Evolutionary conservation across 2,888 invertebrate species (phyloP).

Genomic region (Platycheirus albimanus): DNA sequence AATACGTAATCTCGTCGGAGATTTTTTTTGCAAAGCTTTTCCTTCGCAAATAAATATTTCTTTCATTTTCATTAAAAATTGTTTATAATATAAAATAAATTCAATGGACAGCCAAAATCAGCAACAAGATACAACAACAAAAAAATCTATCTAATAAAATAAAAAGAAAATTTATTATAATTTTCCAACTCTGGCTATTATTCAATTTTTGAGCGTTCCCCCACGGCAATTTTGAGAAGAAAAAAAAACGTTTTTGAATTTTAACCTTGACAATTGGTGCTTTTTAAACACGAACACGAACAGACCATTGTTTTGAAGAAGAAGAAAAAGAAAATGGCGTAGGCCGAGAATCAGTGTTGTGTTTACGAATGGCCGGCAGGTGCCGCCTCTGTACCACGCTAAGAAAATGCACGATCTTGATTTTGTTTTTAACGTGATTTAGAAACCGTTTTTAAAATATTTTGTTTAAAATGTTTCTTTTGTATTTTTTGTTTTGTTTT

Average conservation of each 20-base stretch:
- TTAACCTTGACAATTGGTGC: background rate
- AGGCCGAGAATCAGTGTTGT: conserved; percentile 18
- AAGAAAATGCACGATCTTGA: conserved; percentile 5
- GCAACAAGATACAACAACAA: conserved; percentile 21
- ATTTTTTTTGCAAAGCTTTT: conserved; percentile 23
- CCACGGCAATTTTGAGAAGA: background rate
- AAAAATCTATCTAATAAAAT: conserved; percentile 25
- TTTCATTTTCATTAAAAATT: conserved; percentile 65
- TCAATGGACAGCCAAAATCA: conserved; percentile 59
- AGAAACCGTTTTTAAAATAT: conserved; percentile 26
- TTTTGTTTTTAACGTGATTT: conserved; percentile 35
- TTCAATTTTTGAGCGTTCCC: conserved; percentile 47
- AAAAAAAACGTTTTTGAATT: conserved; percentile 10
- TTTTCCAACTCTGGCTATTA: conserved; percentile 47
- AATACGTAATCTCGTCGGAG: conserved; percentile 16
- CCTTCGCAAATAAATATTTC: conserved; percentile 26
- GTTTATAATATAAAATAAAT: conserved; percentile 67
- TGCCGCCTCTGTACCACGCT: conserved; percentile 13
- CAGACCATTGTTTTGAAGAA: background rate
- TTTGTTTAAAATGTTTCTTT: background rate
- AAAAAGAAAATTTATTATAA: conserved; percentile 49
- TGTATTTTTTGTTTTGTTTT: background rate
- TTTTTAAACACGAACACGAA: background rate
- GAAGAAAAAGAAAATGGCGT: conserved; percentile 2
- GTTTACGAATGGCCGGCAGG: conserved; percentile 22